Evolutionary conservation across 2,113 vertebrate species (phyloP), one percentile per base, ranked within the genome.

Genomic region (Propithecus coquereli): DNA sequence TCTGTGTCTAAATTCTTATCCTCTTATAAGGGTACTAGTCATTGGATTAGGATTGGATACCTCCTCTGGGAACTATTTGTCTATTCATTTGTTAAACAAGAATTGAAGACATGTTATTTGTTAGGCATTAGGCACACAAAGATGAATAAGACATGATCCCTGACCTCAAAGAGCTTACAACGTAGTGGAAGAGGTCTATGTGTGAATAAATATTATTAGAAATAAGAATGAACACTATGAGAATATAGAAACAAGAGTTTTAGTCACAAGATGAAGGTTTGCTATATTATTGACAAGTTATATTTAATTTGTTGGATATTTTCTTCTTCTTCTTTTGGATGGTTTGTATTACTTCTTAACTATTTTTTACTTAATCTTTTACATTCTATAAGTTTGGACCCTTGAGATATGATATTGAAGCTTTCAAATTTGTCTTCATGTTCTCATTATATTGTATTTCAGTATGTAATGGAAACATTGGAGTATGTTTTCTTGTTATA

Each of bases 341-440:
- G 45, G 6, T 61, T 93, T 90, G 14, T 45, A 43, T 76, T 85
- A 40, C 30, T 93, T 87, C 30, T 92, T 74, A 96, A 57, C n/a
- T 90, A 54, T 30, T 95, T 92, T 83, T 94, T 50, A 80, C 5
- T 71, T 92, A 95, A 61, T 32, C 4, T 94, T 84, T 94, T 54
- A 59, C 34, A 54, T 87, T 95, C n/a, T 76, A 10, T 81, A 87
- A 66, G 13, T 94, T 92, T 85, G 27, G 2, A 47, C 40, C n/a
- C 30, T 90, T 94, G 34, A 87, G 25, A 73, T 71, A 23, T 20
- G 32, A 40, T 77, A 77, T 61, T 84, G 45, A 79, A 70, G 6
- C 74, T 79, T 84, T 87, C 73, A 1, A 85, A 70, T 95, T 59
- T 94, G 20, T 87, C 40, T 90, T 87, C 25, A 25, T 65, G 23